Percentiles rank a stretch among this genome's conserved stretches.
phyloP scores from a whole-genome alignment of 2,888 invertebrate genomes.

The Piscicola geometra region DNA sequence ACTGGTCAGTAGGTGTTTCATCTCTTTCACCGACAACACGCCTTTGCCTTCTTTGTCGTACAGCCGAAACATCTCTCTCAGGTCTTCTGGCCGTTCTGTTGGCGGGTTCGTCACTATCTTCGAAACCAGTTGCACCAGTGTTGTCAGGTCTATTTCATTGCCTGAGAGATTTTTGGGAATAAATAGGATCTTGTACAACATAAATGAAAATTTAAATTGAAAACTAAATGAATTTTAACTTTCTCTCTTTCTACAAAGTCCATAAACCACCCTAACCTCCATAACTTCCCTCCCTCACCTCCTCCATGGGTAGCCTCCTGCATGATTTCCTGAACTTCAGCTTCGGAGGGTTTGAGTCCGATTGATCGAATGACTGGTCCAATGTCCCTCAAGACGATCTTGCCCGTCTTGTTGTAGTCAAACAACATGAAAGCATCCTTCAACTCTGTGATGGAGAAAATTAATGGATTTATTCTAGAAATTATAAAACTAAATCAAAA shows the following conservation, averaged over 20 bases:
- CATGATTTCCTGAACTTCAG: slow-evolving; percentile 41
- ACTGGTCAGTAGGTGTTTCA: slow-evolving; percentile 43
- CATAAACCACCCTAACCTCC: no score
- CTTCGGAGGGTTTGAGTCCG: slow-evolving; percentile 42
- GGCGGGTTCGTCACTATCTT: slow-evolving; percentile 41
- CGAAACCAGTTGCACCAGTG: slow-evolving; percentile 40
- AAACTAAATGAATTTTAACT: no score
- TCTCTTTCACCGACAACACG: slow-evolving; percentile 38
- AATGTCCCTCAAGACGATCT: slow-evolving; percentile 39
- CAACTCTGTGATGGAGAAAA: slow-evolving; percentile 36
- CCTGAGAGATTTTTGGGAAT: slow-evolving; percentile 29
- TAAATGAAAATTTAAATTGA: no score
- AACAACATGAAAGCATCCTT: slow-evolving; percentile 43
- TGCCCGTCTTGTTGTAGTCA: slow-evolving; percentile 42
- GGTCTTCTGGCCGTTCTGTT: slow-evolving; percentile 38
- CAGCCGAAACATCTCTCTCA: slow-evolving; percentile 41
- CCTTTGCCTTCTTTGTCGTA: slow-evolving; percentile 42
- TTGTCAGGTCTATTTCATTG: slow-evolving; percentile 41
- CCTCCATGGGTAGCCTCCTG: slow-evolving; percentile 32
- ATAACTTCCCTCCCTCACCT: neutral
- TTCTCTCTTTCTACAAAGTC: no score
- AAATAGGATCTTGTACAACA: no score
- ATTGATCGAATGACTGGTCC: slow-evolving; percentile 41
- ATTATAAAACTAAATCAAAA: neutral
- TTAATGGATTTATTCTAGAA: neutral